Percentiles rank a stretch among this genome's conserved stretches.
phyloP scores from a whole-genome alignment of 2,113 vertebrate species.

The Pantherophis guttatus region DNA sequence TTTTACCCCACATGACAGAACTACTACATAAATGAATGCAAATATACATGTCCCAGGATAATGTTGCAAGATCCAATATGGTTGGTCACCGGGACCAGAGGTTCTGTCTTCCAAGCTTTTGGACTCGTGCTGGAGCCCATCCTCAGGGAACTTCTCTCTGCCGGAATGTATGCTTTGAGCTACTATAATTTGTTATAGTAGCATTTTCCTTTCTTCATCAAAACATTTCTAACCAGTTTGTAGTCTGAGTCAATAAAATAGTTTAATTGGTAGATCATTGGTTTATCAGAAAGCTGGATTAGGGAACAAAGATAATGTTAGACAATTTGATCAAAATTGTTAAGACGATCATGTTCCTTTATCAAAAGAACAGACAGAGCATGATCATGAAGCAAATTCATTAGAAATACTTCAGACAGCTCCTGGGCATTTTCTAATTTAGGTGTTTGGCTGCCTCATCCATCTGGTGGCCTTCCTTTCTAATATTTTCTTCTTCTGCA shows the following conservation, averaged over 20 bases:
- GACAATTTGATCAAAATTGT: not conserved
- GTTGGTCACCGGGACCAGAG: not conserved
- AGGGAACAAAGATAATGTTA: not conserved
- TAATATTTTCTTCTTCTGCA: constrained; percentile 76
- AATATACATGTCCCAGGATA: not conserved
- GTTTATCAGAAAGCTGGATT: not conserved
- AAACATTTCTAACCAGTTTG: not conserved
- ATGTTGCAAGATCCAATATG: not conserved
- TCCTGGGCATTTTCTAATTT: constrained; percentile 54
- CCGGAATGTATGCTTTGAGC: not conserved
- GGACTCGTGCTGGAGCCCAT: not conserved
- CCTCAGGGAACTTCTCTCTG: not conserved
- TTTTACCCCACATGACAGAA: not conserved
- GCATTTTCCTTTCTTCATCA: not conserved
- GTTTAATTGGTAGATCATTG: not conserved
- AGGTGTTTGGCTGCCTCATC: constrained; percentile 61
- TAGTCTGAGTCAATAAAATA: not conserved
- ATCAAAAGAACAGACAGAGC: constrained; percentile 45
- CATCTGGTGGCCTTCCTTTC: constrained; percentile 71
- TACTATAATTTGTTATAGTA: not conserved
- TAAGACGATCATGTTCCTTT: constrained; percentile 31
- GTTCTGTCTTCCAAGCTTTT: not conserved
- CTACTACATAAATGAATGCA: not conserved
- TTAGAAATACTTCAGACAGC: constrained; percentile 41
- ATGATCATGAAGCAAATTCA: constrained; percentile 44